These are phyloP conservation scores for Lasioglossum morio DNA, from an alignment of 2,888 invertebrate species.

Conservation along the genomic window DNA sequence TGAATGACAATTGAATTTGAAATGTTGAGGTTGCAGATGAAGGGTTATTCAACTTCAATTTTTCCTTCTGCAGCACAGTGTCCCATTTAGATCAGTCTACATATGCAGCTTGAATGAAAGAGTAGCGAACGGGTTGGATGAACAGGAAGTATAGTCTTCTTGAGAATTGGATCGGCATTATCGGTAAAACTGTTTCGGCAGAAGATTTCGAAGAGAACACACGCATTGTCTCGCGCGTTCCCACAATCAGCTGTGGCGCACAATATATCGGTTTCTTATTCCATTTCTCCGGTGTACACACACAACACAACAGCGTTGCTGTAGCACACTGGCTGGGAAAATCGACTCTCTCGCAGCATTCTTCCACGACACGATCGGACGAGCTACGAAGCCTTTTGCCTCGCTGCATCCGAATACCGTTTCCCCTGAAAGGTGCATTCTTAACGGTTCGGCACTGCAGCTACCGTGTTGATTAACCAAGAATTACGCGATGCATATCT, in stretches of 20 bases:
- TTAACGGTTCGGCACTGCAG: slow-evolving; percentile 52
- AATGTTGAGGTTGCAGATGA: background rate
- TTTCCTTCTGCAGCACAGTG: background rate
- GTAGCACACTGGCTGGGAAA: slow-evolving; percentile 46
- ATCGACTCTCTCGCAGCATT: slow-evolving; percentile 61
- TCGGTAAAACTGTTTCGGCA: slow-evolving; percentile 8
- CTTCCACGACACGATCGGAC: slow-evolving; percentile 54
- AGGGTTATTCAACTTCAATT: background rate
- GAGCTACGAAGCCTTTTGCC: slow-evolving; percentile 31
- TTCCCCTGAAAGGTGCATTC: slow-evolving; percentile 71
- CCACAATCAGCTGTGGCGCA: background rate
- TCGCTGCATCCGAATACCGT: slow-evolving; percentile 69
- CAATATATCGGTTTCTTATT: slow-evolving; percentile 29
- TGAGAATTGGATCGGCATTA: background rate
- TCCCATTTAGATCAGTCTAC: background rate
- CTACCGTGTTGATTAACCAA: slow-evolving; percentile 26
- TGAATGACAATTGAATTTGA: background rate
- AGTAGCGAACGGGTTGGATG: background rate
- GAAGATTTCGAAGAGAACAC: background rate
- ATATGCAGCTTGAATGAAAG: background rate
- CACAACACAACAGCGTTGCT: slow-evolving; percentile 18
- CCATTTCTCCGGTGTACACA: slow-evolving; percentile 54
- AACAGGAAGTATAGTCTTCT: background rate
- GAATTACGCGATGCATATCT: slow-evolving; percentile 15
- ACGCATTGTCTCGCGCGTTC: background rate